A percentile compares a stretch with the other conserved stretches of the same genome.
Evolutionary conservation across 1,140 invertebrate species (phyloP).

Genomic region (Trichonephila clavipes): DNA sequence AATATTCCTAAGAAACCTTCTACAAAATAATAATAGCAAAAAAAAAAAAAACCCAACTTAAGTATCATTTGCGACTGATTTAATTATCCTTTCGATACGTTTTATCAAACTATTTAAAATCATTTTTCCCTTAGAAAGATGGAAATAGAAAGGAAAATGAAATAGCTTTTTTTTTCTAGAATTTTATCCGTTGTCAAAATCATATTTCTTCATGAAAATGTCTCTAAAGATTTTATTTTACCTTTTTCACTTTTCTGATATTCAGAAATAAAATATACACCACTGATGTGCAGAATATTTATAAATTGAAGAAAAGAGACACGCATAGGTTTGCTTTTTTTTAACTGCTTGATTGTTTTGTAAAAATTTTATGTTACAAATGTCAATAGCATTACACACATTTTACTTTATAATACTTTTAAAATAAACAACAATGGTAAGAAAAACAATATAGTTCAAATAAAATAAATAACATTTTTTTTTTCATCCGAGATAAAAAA

Average conservation of each 20-base stretch:
- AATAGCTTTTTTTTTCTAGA: neutral
- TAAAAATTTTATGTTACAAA: too few species aligned
- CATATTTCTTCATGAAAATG: neutral
- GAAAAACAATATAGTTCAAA: too few species aligned
- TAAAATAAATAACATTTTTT: too few species aligned
- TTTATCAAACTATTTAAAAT: slow-evolving; percentile 7
- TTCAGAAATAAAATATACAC: neutral
- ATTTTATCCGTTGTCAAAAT: neutral
- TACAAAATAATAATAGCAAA: neutral
- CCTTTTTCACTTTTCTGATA: neutral
- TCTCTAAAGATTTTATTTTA: neutral
- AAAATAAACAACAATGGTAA: too few species aligned
- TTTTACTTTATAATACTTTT: too few species aligned
- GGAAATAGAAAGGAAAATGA: neutral
- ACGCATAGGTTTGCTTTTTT: too few species aligned
- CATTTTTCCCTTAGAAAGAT: neutral
- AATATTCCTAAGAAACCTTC: neutral
- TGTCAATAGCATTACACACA: too few species aligned
- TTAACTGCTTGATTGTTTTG: too few species aligned
- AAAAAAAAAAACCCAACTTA: neutral
- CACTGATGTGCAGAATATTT: neutral
- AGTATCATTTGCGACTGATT: neutral
- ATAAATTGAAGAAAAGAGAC: neutral
- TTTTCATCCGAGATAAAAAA: too few species aligned
- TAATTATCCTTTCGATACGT: slow-evolving; percentile 14